Evolutionary conservation across 2,888 invertebrate genomes (phyloP).

Genomic region (Aphidoletes aphidimyza): DNA sequence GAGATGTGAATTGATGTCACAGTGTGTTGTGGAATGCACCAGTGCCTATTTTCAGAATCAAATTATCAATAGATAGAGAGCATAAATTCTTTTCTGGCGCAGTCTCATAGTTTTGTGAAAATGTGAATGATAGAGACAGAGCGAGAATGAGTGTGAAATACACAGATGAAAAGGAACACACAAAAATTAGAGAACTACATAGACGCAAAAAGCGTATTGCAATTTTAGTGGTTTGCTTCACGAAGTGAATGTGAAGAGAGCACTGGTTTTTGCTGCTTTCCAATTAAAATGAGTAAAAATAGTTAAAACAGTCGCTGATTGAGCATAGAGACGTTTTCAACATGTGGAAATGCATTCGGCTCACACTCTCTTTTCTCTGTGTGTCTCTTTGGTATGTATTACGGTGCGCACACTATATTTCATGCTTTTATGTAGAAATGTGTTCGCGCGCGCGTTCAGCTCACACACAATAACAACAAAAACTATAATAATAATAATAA

Average conservation of each 20-base stretch:
- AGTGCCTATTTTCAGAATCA: constrained; percentile 12
- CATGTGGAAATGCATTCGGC: constrained; percentile 31
- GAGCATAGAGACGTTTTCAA: constrained; percentile 39
- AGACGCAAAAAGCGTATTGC: background rate
- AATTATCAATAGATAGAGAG: background rate
- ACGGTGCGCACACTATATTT: constrained; percentile 43
- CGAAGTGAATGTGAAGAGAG: background rate
- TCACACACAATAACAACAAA: too few relatives aligned
- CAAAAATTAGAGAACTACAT: background rate
- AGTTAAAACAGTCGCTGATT: constrained; percentile 49
- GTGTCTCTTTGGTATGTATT: too few relatives aligned
- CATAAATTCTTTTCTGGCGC: background rate
- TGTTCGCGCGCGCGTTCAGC: too few relatives aligned
- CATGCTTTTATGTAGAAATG: constrained; percentile 18
- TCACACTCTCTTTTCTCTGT: constrained; percentile 24
- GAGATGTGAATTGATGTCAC: constrained; percentile 12
- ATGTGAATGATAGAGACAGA: background rate
- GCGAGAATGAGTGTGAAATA: background rate
- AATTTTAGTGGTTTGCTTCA: background rate
- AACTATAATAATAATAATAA: background rate
- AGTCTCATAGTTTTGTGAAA: background rate
- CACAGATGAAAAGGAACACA: background rate
- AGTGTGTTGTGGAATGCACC: background rate
- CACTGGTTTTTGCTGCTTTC: background rate
- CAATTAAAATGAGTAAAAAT: constrained; percentile 49